Evolutionary conservation across 1,140 invertebrate genomes (phyloP).

Genomic region (Subanguina moxae): DNA sequence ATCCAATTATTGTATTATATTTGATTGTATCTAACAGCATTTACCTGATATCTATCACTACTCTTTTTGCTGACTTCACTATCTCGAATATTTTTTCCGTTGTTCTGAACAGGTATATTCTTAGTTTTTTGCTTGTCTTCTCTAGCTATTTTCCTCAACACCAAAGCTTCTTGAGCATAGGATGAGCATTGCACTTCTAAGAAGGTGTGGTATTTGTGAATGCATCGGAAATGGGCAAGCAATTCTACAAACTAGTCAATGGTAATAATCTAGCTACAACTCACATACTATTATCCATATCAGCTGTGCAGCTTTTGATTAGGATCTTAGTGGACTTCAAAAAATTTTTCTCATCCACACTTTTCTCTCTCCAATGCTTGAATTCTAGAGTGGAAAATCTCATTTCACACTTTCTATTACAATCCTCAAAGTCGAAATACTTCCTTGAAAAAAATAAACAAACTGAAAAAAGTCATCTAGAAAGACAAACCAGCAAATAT

Average conservation of each 20-base stretch:
- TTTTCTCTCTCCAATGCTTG: neutral
- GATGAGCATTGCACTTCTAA: conserved; percentile 39
- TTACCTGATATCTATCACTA: too few relatives aligned
- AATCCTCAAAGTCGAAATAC: conserved; percentile 1
- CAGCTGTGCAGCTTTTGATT: neutral
- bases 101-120: too few relatives aligned
- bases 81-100: too few relatives aligned
- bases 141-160: conserved; percentile 20
- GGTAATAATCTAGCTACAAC: neutral
- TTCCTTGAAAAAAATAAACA: neutral
- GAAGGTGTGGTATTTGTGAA: conserved; percentile 39
- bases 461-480: neutral
- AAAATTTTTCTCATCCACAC: neutral
- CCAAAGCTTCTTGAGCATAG: conserved; percentile 29
- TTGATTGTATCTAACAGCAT: too few relatives aligned
- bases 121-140: neutral
- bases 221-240: conserved; percentile 31
- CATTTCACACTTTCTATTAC: neutral
- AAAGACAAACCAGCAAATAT: conserved; percentile 4
- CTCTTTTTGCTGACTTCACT: too few relatives aligned
- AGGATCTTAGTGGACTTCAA: neutral
- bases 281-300: neutral
- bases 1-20: too few relatives aligned
- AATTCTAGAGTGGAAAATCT: neutral
- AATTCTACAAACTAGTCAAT: conserved; percentile 16